Evolutionary conservation across 92 coral and sea anemone species (phyloP).

Genomic region (Porites rus): DNA sequence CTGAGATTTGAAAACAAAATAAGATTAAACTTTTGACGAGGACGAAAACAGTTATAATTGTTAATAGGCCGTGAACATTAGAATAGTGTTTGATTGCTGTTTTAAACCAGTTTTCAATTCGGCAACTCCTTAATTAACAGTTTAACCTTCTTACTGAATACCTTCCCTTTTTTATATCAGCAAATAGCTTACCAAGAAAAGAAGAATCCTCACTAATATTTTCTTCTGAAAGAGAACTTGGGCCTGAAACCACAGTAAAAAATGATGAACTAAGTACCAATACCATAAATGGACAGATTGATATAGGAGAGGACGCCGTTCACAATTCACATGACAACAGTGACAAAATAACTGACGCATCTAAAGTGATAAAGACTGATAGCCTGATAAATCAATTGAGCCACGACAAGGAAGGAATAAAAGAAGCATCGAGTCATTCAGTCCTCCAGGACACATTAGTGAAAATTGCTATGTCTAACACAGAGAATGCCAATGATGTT

Average conservation of each 20-base stretch:
- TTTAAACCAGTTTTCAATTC: too few relatives aligned
- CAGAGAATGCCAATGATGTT: not conserved
- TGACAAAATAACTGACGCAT: too few relatives aligned
- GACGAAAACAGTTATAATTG: too few relatives aligned
- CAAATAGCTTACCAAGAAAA: conserved; percentile 1
- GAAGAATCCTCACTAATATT: not conserved
- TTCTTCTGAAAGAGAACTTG: not conserved
- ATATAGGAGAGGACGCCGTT: not conserved
- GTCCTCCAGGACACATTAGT: conserved; percentile 9
- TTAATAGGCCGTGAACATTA: too few relatives aligned
- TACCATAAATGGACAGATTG: too few relatives aligned
- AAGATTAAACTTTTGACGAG: too few relatives aligned
- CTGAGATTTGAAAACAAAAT: too few relatives aligned
- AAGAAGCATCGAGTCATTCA: not conserved
- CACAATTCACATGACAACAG: not conserved
- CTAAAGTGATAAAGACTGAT: too few relatives aligned
- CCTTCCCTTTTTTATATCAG: not conserved
- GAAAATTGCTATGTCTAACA: not conserved
- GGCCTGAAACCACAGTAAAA: not conserved
- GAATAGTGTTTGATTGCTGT: too few relatives aligned
- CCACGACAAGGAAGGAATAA: not conserved
- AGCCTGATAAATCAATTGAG: not conserved
- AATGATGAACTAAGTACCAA: not conserved
- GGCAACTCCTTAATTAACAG: too few relatives aligned
- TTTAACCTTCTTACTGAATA: too few relatives aligned